A percentile compares a stretch with the other conserved stretches of the same genome.
phyloP scores from a whole-genome alignment of 2,888 invertebrate genomes.

The Sphaerolaimus hirsutus region DNA sequence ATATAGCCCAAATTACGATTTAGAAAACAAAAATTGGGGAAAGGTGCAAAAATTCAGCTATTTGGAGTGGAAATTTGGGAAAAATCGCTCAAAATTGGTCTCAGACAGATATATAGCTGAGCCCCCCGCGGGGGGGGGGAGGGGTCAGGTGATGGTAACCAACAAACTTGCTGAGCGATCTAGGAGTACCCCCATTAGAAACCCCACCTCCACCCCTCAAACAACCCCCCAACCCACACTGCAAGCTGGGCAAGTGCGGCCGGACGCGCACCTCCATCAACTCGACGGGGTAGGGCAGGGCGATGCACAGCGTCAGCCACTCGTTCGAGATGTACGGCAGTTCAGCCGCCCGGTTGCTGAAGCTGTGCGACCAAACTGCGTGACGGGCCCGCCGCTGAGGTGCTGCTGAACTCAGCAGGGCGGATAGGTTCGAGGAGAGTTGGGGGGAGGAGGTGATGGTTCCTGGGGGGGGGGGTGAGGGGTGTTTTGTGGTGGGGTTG shows the following conservation, averaged over 20 bases:
- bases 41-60: no score
- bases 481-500: no score
- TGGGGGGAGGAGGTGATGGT: constrained; percentile 53
- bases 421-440: constrained; percentile 65
- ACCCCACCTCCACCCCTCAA: no score
- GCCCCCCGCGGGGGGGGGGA: no score
- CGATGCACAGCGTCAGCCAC: constrained; percentile 60
- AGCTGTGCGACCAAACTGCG: constrained; percentile 34
- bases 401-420: constrained; percentile 54
- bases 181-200: no score
- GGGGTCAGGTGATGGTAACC: no score
- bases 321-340: constrained; percentile 39
- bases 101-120: no score
- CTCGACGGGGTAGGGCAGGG: constrained; percentile 61
- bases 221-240: constrained; percentile 38
- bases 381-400: constrained; percentile 47
- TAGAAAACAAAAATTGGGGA: no score
- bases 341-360: constrained; percentile 3
- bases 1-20: no score
- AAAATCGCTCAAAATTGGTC: no score
- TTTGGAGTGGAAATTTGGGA: no score
- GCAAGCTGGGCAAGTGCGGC: constrained; percentile 56
- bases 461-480: constrained; percentile 28
- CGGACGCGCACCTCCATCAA: constrained; percentile 63
- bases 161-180: no score